Base-by-base conservation (phyloP, 2,113 vertebrate genomes). In the Nymphicus hollandicus region DNA sequence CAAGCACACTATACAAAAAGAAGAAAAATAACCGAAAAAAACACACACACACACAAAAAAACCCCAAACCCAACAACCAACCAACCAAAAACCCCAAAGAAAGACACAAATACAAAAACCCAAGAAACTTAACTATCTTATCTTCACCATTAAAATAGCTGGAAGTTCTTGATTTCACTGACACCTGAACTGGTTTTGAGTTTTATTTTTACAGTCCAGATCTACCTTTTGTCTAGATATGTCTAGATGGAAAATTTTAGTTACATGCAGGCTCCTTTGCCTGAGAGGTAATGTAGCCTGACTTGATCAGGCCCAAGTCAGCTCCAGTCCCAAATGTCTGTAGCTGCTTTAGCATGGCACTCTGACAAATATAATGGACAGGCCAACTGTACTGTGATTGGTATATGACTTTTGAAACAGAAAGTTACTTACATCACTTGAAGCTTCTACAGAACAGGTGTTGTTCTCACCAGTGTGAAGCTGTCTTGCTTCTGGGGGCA, bases 271-370 rank as follows among this genome's bases (percentile, higher is more conserved):
- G 11, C 3, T 71, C 15, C 39, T 89, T 78, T 66, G 17, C 28
- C 15, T 71, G 22, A 43, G 47, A 55, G 5, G 13, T 55, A 10
- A 37, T 10, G 47, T 44, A 33, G 17, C 50, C 53, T 74, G 13
- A 27, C 31, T 55, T 66, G 17, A 5, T 55, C 35, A 78, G 17
- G 43, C 9, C 25, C 18, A 20, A 39, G 31, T 84, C 47, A 85
- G 15, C 23, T 47, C n/a, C 43, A 50, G 0, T 55, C 11, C 17
- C 39, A 74, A 60, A 71, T 3, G 3, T 56, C 29, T 15, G 1
- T 4, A 39, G 10, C 29, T 95, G 39, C 44, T 91, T 69, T 41
- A 69, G 23, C 10, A 2, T n/a, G 60, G 12, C 16, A 50, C 79
- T 89, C 52, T 85, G 61, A 37, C 31, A 52, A 82, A 87, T 55